Base-by-base conservation (phyloP, 2,888 invertebrate genomes). In the Diploptera punctata region DNA sequence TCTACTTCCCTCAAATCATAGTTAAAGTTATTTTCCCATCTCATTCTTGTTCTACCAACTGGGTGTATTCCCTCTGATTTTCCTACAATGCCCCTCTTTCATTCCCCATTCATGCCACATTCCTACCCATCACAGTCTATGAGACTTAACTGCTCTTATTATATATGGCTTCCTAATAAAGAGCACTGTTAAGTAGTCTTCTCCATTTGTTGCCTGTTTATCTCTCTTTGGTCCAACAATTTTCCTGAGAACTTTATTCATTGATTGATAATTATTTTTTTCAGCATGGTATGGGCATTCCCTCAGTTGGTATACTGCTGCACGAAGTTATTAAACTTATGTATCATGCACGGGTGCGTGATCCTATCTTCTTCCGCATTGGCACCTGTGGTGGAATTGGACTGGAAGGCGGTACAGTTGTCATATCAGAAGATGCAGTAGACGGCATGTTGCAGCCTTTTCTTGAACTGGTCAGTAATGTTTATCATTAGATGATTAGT, bases 271-370 rank as follows among this genome's bases (percentile, higher is more conserved):
- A 5, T 38, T 38, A 9, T 10, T 68, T 73, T 71, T 82, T 86
- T 1, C 85, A 97, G 95, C 99, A 99, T 81, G 99, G 99, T 72
- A 99, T 99, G 95, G 99, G 99, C 4, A 93, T 95, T 70, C 97
- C 99, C 4, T 99, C 99, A 0, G 91, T 98, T 70, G 95, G 96
- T 68, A 98, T 99, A 77, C 87, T 99, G 70, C 89, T 99, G 73
- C 97, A 98, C 82, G 99, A 99, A 86, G 87, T 97, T 75, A 95
- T 98, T 81, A 99, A 99, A 84, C 86, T 99, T 78, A 94, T 99
- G 92, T 93, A 94, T 83, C 95, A 97, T 82, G 97, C 99, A 49
- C 92, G 89, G 81, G 93, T 90, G 75, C 88, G 88, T 75, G 95
- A 96, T 82, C 97, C 98, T 0, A 87, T 95, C 71, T 97, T 98